Conservation (phyloP, 2,113 vertebrate species). For the Coptodon bakossiorum region DNA sequence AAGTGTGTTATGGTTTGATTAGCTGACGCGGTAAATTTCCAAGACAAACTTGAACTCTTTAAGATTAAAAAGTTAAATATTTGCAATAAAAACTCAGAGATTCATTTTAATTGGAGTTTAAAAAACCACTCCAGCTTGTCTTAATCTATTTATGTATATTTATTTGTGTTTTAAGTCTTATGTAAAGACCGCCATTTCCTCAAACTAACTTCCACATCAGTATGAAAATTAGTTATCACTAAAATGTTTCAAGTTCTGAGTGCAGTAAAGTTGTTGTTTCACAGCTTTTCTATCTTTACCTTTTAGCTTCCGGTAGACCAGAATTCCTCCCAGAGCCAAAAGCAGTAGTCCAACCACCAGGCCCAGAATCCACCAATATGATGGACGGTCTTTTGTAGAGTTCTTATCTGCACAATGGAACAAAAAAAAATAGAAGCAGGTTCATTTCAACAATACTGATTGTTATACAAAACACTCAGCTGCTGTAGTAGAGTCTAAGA, state of each 20-base stretch:
- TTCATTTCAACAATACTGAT: not conserved
- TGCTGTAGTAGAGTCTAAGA: rapidly evolving
- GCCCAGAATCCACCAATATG: constrained; percentile 58
- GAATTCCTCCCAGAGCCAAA: constrained; percentile 15
- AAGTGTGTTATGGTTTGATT: not conserved
- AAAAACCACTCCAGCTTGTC: rapidly evolving
- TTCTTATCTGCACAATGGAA: constrained; percentile 1
- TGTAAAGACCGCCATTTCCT: not conserved
- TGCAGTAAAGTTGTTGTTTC: not conserved
- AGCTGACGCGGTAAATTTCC: rapidly evolving
- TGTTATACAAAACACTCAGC: not conserved
- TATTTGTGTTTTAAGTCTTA: not conserved
- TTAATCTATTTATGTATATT: not conserved
- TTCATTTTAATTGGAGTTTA: rapidly evolving
- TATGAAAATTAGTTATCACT: not conserved
- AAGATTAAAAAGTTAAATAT: not conserved
- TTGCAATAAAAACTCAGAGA: not conserved
- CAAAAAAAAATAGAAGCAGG: not conserved
- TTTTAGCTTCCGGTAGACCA: constrained; percentile 52
- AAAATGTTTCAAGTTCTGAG: not conserved
- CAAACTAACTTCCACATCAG: not conserved
- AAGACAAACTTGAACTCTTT: rapidly evolving
- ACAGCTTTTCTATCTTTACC: not conserved
- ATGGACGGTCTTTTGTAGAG: rapidly evolving
- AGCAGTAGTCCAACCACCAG: constrained; percentile 22